Conservation (phyloP, 2,797 vertebrate species). For the Leucoraja ocellata region DNA sequence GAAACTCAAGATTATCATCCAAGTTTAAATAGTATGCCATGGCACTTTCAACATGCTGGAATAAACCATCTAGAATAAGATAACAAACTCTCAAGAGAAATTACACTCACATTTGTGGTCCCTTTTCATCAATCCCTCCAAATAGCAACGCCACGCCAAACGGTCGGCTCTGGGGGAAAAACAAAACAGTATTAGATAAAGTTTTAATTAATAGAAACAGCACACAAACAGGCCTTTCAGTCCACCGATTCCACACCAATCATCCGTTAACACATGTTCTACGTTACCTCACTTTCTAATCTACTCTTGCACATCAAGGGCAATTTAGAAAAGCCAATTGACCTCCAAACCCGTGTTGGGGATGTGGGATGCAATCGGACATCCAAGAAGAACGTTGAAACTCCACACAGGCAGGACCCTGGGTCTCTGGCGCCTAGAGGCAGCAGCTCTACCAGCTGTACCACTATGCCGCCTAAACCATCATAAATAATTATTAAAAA, state of each 20-base stretch:
- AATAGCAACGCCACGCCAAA: conserved; percentile 94
- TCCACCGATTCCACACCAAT: too few species aligned
- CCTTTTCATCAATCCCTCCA: conserved; percentile 94
- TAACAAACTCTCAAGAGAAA: neutral
- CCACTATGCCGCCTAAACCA: neutral
- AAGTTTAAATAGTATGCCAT: neutral
- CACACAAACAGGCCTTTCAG: neutral
- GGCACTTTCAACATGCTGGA: neutral
- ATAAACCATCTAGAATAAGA: neutral
- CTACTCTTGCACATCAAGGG: too few species aligned
- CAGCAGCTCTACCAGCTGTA: too few species aligned
- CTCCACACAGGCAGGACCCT: too few species aligned
- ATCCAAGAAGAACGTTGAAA: too few species aligned
- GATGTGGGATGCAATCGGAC: too few species aligned
- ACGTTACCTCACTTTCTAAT: too few species aligned
- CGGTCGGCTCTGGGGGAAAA: conserved; percentile 74
- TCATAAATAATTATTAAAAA: neutral
- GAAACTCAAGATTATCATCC: neutral
- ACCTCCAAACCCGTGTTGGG: too few species aligned
- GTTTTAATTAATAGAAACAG: too few species aligned
- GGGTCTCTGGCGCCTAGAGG: too few species aligned
- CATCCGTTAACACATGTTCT: too few species aligned
- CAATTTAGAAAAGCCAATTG: too few species aligned
- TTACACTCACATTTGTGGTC: conserved; percentile 84
- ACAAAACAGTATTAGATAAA: neutral